Base-by-base conservation (phyloP, 2,113 vertebrate genomes). In the Equus quagga region DNA sequence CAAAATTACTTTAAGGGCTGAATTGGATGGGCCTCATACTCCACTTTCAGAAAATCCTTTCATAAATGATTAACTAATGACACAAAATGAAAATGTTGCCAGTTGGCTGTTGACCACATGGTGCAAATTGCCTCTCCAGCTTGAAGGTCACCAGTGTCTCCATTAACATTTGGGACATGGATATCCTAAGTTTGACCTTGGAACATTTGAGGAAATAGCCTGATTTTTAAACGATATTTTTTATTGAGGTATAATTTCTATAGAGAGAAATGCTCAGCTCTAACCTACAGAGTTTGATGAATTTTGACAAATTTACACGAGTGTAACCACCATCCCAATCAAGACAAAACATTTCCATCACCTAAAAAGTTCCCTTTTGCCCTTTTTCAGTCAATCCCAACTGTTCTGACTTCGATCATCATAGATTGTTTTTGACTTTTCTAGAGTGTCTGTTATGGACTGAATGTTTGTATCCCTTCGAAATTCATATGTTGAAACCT, bases 31-130 rank as follows among this genome's bases (percentile, higher is more conserved):
- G 31, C 8, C 44, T 97, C 24, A 65, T 44, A 19, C 8, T 51
- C 86, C 33, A 41, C 78, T 96, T 92, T 88, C 81, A 94, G 72
- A 87, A 96, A 81, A 81, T 60, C 21, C 24, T 60, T 85, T 67
- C 26, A 26, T 56, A 82, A 91, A 90, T 76, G 13, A 95, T 69
- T 88, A 65, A 87, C 17, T 46, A 15, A 69, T 36, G 7, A 81
- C 9, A n/a, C 6, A 82, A 78, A 93, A 78, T 36, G 19, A 76
- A 92, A 94, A 82, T 49, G 69, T 65, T 49, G 24, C 31, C 73
- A n/a, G 23, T 18, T 90, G 83, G 84, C 65, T 89, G 70, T 33
- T 14, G 44, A 75, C 28, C 31, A 28, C 26, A 15, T 3, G 9
- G 46, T 62, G 65, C 51, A 72, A 89, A 62, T 13, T 31, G 46